These are phyloP conservation scores for Acrobasis suavella DNA, from an alignment of 2,888 invertebrate genomes.

Conservation along the genomic window DNA sequence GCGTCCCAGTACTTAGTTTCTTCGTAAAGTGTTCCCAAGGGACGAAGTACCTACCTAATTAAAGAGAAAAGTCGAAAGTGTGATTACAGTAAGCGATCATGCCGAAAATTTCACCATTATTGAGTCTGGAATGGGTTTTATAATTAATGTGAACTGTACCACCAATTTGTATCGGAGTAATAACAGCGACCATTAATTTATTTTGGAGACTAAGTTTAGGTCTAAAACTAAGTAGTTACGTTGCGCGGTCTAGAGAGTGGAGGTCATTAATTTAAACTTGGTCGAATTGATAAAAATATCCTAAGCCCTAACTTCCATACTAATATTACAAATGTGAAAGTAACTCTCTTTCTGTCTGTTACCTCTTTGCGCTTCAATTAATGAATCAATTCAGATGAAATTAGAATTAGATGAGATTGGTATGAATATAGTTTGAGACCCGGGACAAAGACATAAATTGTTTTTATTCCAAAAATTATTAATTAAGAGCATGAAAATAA, in stretches of 20 bases:
- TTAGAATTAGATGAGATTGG: no score
- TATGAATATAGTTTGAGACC: no score
- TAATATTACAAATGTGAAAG: no score
- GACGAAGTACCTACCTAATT: conserved; percentile 6
- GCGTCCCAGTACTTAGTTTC: background rate
- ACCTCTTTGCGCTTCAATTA: no score
- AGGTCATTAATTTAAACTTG: no score
- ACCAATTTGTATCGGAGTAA: background rate
- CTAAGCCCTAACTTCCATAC: no score
- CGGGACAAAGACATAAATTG: no score
- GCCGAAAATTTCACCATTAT: conserved; percentile 17
- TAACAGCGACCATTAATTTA: background rate
- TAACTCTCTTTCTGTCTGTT: no score
- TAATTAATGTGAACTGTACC: conserved; percentile 14
- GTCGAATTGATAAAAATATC: no score
- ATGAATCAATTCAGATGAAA: no score
- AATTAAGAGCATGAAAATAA: no score
- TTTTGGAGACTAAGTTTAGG: background rate
- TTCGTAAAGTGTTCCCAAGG: conserved; percentile 5
- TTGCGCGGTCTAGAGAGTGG: background rate
- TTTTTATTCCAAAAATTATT: no score
- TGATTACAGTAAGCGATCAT: conserved; percentile 13
- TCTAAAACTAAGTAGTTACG: background rate
- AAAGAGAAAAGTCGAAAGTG: conserved; percentile 12
- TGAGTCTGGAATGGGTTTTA: conserved; percentile 10